These are phyloP conservation scores for Marronus borbonicus DNA, from an alignment of 2,888 invertebrate species.

Conservation along the genomic window DNA sequence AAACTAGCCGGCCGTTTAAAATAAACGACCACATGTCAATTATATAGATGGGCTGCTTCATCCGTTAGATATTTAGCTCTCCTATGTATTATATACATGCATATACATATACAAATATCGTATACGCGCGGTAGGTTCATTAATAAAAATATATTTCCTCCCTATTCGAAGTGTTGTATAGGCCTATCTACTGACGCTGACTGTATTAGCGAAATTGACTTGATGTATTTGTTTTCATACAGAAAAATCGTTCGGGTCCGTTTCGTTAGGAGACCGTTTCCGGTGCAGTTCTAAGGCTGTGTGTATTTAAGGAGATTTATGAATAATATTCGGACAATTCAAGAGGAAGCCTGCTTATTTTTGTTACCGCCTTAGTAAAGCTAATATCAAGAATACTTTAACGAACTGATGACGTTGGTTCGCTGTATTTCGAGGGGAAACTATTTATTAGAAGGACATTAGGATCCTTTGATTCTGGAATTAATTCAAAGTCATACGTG, in stretches of 20 bases:
- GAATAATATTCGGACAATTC: neutral
- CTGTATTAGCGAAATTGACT: slow-evolving; percentile 10
- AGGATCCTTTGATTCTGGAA: no score
- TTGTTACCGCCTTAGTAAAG: no score
- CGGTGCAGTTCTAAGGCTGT: neutral
- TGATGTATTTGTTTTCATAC: slow-evolving; percentile 1
- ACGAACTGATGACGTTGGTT: no score
- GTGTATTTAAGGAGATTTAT: slow-evolving; percentile 12
- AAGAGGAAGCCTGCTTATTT: neutral
- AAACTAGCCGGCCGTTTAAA: slow-evolving; percentile 10
- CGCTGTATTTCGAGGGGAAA: no score
- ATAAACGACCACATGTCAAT: slow-evolving; percentile 33
- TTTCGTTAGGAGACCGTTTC: neutral
- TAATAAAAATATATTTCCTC: slow-evolving; percentile 10
- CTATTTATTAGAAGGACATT: no score
- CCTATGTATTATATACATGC: slow-evolving; percentile 5
- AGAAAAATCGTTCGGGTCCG: neutral
- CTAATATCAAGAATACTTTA: no score
- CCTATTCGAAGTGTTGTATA: neutral
- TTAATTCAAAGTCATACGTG: no score
- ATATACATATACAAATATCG: no score
- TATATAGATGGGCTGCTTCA: slow-evolving; percentile 23
- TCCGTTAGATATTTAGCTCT: slow-evolving; percentile 10
- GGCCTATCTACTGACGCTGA: neutral
- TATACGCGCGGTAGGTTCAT: neutral